phyloP scores from a whole-genome alignment of 2,888 invertebrate genomes.

The Perithous albicinctus region DNA sequence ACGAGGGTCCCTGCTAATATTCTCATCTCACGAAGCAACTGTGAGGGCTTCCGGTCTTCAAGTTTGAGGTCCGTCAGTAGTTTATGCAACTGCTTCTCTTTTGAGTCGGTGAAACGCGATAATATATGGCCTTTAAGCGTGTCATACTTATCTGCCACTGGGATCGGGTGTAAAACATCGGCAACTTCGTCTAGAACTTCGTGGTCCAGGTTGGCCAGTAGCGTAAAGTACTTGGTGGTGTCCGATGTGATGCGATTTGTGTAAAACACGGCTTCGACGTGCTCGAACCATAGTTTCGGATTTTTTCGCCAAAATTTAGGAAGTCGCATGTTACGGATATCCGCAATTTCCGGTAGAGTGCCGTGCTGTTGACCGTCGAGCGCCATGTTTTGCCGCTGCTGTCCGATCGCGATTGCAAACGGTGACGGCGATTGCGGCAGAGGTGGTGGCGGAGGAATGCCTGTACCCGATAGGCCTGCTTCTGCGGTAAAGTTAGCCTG shows the following conservation, averaged over 20 bases:
- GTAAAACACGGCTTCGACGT: constrained; percentile 67
- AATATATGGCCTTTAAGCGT: constrained; percentile 54
- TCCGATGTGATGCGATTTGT: constrained; percentile 50
- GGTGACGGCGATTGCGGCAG: no score
- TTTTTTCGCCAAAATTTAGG: constrained; percentile 63
- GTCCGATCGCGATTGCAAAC: no score
- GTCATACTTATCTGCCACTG: constrained; percentile 56
- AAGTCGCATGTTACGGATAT: constrained; percentile 19
- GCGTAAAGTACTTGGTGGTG: constrained; percentile 58
- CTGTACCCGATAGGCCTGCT: no score
- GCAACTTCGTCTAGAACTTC: constrained; percentile 59
- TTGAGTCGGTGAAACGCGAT: constrained; percentile 63
- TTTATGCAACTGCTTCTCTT: constrained; percentile 52
- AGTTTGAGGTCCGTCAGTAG: constrained; percentile 64
- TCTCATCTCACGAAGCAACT: constrained; percentile 66
- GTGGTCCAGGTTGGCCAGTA: constrained; percentile 59
- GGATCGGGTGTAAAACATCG: constrained; percentile 61
- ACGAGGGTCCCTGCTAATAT: constrained; percentile 53
- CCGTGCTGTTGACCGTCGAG: no score
- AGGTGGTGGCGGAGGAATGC: no score
- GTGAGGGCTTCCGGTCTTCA: constrained; percentile 67
- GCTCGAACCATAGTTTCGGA: constrained; percentile 66
- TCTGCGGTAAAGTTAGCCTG: no score
- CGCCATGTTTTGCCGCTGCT: no score
- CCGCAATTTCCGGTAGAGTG: not conserved